Evolutionary conservation across 2,797 vertebrate genomes (phyloP).

Genomic region (Chelmon rostratus): DNA sequence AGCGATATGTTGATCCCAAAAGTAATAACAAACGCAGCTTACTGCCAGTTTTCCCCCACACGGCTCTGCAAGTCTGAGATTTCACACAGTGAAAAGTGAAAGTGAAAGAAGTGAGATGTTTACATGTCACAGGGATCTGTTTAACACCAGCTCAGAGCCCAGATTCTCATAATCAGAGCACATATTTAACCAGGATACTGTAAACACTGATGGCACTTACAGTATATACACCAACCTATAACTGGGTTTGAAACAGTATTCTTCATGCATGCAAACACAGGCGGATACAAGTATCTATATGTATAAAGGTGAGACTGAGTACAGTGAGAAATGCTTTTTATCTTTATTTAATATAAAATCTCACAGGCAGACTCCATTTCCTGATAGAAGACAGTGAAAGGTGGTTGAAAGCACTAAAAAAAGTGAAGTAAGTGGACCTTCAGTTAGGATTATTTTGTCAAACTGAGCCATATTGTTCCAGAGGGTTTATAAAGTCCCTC

Average conservation of each 20-base stretch:
- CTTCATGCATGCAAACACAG: not conserved
- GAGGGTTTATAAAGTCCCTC: no score
- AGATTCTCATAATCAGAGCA: not conserved
- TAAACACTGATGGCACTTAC: not conserved
- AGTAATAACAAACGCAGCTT: not conserved
- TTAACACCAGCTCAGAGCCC: conserved; percentile 7
- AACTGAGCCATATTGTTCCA: no score
- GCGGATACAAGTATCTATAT: not conserved
- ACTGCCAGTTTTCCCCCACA: not conserved
- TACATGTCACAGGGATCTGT: conserved; percentile 1
- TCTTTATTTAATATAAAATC: no score
- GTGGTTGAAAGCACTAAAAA: no score
- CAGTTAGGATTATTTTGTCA: no score
- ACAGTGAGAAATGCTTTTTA: no score
- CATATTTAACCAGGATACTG: not conserved
- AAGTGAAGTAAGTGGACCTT: no score
- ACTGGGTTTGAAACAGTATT: not conserved
- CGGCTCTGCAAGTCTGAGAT: not conserved
- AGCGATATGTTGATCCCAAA: conserved; percentile 10
- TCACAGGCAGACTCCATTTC: no score
- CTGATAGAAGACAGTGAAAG: no score
- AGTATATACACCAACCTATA: not conserved
- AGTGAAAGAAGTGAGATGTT: conserved; percentile 6
- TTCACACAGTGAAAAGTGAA: not conserved
- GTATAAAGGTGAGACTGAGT: no score